Base-by-base conservation (phyloP, 2,888 invertebrate genomes). In the Diarsia brunnea region DNA sequence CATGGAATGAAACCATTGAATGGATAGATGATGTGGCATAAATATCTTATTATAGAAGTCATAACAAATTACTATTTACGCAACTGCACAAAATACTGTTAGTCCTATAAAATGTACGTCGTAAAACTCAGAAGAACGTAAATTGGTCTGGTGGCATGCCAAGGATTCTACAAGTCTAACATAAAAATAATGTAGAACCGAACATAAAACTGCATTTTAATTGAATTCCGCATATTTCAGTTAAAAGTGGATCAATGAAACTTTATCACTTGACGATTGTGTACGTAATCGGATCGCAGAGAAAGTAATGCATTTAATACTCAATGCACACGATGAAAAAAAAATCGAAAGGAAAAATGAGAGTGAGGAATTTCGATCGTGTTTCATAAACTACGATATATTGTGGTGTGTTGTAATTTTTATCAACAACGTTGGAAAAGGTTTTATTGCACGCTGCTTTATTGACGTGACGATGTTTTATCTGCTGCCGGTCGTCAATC, bases 271-370 rank as follows among this genome's bases (percentile, higher is more conserved):
- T 77, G 80, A 85, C 79, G 85, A 88, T 89, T 89, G 89, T 87
- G 82, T 79, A 90, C 92, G 95, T 94, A 95, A 95, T 95, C 94
- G 92, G 91, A 93, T 92, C 91, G 90, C 90, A 90, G 95, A 95
- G 95, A 96, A 96, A 96, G 96, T 95, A 92, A 91, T 91, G 91
- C 90, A 92, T 91, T 93, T 91, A 92, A 93, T 91, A 92, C 91
- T 89, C 89, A 91, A 89, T 88, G 90, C 80, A 84, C 87, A 90
- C 89, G 84, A 87, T 87, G 90, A 92, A 93, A 93, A 61, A n/a
- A 93, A 94, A 93, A 93, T 90, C 87, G 94, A 94, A 95, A 94
- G 92, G 95, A 93, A 95, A 87, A 94, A 91, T 89, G 93, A 95
- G 93, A 94, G 94, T 94, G 93, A 90, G 92, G 93, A 92, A 94